phyloP scores from a whole-genome alignment of 1,140 invertebrate genomes.

The Euglossa dilemma region DNA sequence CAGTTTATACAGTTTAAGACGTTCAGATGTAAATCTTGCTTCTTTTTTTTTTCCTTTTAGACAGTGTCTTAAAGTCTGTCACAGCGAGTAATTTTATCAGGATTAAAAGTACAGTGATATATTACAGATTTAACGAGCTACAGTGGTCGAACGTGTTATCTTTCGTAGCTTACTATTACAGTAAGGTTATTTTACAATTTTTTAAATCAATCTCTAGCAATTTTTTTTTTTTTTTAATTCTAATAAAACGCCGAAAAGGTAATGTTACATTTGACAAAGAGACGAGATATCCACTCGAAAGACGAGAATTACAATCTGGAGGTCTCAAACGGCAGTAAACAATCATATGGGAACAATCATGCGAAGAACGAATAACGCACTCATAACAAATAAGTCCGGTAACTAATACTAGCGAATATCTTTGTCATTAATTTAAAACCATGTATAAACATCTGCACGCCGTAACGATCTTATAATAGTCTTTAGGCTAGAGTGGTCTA shows the following conservation, averaged over 20 bases:
- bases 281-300: background rate
- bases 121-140: background rate
- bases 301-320: background rate
- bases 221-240: background rate
- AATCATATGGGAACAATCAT: background rate
- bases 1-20: constrained; percentile 7
- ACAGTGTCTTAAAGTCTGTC: background rate
- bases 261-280: no score
- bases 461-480: constrained; percentile 45
- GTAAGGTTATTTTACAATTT: background rate
- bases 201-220: background rate
- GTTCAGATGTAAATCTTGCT: background rate
- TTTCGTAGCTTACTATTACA: background rate
- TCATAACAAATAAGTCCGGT: constrained; percentile 7
- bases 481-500: constrained; percentile 34
- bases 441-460: constrained; percentile 46
- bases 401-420: constrained; percentile 38
- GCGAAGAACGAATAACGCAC: constrained; percentile 9
- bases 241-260: background rate
- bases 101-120: no score
- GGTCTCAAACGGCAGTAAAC: background rate
- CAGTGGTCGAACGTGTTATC: background rate
- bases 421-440: constrained; percentile 30
- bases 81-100: background rate
- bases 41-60: background rate